A percentile compares a stretch with the other conserved stretches of the same genome.
Evolutionary conservation across 2,797 vertebrate genomes (phyloP).

Genomic region (Sebastes paucispinis): DNA sequence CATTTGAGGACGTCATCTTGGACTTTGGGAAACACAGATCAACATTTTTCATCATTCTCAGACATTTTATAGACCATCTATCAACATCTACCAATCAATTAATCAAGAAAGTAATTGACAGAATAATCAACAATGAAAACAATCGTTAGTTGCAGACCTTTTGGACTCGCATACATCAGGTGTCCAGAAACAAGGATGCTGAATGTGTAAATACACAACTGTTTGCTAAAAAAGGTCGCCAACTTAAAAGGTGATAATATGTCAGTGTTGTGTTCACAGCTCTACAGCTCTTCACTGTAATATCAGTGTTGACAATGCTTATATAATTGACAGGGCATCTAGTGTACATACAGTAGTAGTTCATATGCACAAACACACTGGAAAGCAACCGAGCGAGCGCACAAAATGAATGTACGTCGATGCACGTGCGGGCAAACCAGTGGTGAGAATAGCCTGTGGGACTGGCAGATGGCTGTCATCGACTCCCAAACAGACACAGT

Average conservation of each 20-base stretch:
- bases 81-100: too few relatives aligned
- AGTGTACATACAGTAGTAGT: neutral
- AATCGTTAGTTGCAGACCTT: too few relatives aligned
- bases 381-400: conserved; percentile 12
- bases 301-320: neutral
- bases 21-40: too few relatives aligned
- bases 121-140: too few relatives aligned
- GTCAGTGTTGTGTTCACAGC: neutral
- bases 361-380: conserved; percentile 17
- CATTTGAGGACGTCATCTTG: too few relatives aligned
- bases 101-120: too few relatives aligned
- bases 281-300: neutral
- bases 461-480: conserved; percentile 76
- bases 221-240: neutral
- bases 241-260: neutral
- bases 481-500: conserved; percentile 54
- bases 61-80: too few relatives aligned
- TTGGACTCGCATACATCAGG: neutral
- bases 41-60: too few relatives aligned
- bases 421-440: conserved; percentile 16
- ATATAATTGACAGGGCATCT: neutral
- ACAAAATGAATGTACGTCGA: neutral
- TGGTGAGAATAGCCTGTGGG: conserved; percentile 55
- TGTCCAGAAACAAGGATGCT: neutral
- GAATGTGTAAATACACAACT: neutral